Percentiles rank a stretch among this genome's conserved stretches.
These are phyloP conservation scores for Drosophila paulistorum DNA, from an alignment of 1,140 invertebrate genomes.

Conservation along the genomic window DNA sequence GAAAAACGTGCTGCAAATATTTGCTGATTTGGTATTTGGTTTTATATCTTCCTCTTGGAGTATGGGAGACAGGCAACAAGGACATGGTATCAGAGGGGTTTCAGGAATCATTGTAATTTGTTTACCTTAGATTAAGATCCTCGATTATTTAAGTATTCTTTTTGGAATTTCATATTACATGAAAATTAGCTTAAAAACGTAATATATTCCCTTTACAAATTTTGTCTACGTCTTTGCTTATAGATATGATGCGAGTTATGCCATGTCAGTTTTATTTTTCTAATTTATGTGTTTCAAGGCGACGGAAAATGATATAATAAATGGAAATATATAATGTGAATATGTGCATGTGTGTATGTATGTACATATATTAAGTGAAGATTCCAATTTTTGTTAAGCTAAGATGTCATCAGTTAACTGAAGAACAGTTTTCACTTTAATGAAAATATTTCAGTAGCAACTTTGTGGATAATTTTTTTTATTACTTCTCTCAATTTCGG, in stretches of 20 bases:
- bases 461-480: not conserved
- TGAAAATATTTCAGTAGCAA: not conserved
- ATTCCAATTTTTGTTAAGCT: not conserved
- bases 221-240: no score
- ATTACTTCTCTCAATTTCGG: not conserved
- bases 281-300: slow-evolving; percentile 47
- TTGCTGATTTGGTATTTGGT: slow-evolving; percentile 73
- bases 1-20: slow-evolving; percentile 77
- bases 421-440: not conserved
- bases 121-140: no score
- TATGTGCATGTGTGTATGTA: not conserved
- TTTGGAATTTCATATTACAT: no score
- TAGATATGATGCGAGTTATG: no score
- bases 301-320: not conserved
- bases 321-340: not conserved
- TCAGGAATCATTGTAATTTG: no score
- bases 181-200: no score
- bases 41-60: slow-evolving; percentile 26
- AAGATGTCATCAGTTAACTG: not conserved
- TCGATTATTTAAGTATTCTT: no score
- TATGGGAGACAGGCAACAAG: not conserved
- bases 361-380: not conserved
- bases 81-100: not conserved
- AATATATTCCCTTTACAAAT: no score
- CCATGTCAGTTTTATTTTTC: slow-evolving; percentile 37